Base-by-base conservation (phyloP, 2,888 invertebrate genomes). In the Aphelenchoides bicaudatus region DNA sequence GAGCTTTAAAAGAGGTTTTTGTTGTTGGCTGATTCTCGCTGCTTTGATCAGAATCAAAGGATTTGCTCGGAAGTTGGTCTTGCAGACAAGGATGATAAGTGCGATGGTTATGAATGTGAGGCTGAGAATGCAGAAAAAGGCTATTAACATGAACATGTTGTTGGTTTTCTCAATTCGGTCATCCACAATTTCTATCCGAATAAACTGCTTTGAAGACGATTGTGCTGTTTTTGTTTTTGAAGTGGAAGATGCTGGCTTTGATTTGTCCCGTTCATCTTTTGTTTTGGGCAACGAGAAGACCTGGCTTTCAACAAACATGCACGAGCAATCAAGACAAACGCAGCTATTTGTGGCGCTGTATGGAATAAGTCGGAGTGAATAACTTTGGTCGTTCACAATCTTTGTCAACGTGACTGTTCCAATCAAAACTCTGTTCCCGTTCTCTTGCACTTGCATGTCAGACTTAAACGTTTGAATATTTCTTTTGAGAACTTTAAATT, bases 301-400 rank as follows among this genome's bases (percentile, higher is more conserved):
- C 2, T 6, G 16, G 28, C 52, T 51, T 19, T 38, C 21, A 8
- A 51, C 52, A 2, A 29, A n/a, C 13, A 30, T 25, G 28, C 52
- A 51, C 19, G 25, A 34, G 28, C 52, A 51, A 3, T 19, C 16
- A 10, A 10, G 16, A 27, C 52, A 51, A 10, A 51, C 52, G 21
- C 52, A 51, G 13, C 19, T 21, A 50, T 38, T 21, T 8, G n/a
- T 13, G 49, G 52, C 21, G 38, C 37, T 51, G 39, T 38, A 51
- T n/a, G 52, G 52, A 27, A 27, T n/a, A 13, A 51, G 37, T 19
- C 39, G 39, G 28, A 51, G 21, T 28, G 52, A n/a, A 16, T 51
- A 51, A 30, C 25, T 19, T n/a, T 21, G 8, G 16, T 25, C 43
- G 23, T 21, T 43, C 23, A 21, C 16, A n/a, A 43, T 21, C 10